Conservation (phyloP, 2,113 vertebrate species). For the Neolamprologus falcicula region DNA sequence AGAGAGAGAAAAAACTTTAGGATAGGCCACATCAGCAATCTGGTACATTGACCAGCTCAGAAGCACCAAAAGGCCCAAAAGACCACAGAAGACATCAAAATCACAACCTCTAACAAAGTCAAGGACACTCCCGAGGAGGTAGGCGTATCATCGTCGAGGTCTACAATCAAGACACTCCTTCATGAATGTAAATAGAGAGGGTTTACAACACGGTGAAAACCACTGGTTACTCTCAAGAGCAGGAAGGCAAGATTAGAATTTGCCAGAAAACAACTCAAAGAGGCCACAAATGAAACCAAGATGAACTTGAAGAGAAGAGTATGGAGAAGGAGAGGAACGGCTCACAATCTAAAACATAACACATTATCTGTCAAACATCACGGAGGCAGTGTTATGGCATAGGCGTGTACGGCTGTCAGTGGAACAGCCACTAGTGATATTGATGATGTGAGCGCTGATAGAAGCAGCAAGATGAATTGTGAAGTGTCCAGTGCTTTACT, state of each 20-base stretch:
- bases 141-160: background rate
- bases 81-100: background rate
- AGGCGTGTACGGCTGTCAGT: background rate
- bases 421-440: background rate
- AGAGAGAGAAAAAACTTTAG: background rate
- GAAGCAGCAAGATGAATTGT: background rate
- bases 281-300: background rate
- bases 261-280: background rate
- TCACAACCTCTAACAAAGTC: background rate
- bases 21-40: background rate
- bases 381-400: background rate
- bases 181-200: background rate
- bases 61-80: background rate
- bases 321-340: background rate
- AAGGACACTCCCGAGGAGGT: background rate
- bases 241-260: background rate
- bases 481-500: background rate
- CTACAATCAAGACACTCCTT: background rate
- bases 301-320: background rate
- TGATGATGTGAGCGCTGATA: background rate
- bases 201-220: background rate
- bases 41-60: background rate
- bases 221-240: background rate
- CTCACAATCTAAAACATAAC: background rate
- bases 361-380: background rate